Evolutionary conservation across 2,113 vertebrate species (phyloP).

Genomic region (Archilochus colubris): DNA sequence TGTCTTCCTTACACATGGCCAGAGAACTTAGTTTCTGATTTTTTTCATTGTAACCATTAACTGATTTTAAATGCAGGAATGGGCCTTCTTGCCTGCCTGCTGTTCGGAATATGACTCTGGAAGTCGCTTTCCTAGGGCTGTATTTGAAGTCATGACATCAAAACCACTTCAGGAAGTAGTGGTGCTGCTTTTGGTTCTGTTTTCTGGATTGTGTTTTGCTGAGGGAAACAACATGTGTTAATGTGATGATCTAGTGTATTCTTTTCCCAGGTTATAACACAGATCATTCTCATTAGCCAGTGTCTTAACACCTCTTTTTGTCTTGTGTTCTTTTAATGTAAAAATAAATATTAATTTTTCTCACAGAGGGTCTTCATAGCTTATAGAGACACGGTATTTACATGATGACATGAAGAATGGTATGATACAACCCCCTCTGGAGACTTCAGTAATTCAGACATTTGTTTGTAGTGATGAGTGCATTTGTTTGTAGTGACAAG

Average conservation of each 20-base stretch:
- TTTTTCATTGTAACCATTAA: not conserved
- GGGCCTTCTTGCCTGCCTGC: not conserved
- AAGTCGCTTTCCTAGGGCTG: not conserved
- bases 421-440: not conserved
- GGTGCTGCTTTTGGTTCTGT: not conserved
- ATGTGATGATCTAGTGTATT: not conserved
- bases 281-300: not conserved
- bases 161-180: not conserved
- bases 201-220: not conserved
- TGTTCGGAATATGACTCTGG: not conserved
- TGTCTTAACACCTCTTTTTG: not conserved
- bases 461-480: not conserved
- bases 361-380: not conserved
- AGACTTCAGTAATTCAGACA: not conserved
- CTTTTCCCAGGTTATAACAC: not conserved
- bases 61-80: not conserved
- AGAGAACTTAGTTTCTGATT: not conserved
- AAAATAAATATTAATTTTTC: not conserved
- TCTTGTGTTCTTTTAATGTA: not conserved
- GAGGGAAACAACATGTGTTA: fast-evolving
- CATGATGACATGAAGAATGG: not conserved
- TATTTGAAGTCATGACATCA: not conserved
- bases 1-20: not conserved
- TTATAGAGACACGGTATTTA: not conserved
- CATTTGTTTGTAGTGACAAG: not conserved